Base-by-base conservation (phyloP, 2,888 invertebrate species). In the Drosophila meridiana region DNA sequence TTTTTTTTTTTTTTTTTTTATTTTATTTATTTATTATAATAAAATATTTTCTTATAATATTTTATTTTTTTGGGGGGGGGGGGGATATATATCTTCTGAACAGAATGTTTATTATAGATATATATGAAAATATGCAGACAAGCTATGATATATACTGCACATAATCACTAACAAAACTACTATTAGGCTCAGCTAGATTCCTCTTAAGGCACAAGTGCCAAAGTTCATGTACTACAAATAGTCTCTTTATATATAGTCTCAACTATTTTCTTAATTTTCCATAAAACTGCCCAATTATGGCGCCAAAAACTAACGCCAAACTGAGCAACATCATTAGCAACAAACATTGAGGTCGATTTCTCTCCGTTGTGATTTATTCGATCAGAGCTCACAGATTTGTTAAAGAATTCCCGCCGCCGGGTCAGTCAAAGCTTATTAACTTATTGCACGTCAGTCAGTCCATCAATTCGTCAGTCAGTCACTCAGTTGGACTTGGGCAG, bases 321-420 rank as follows among this genome's bases (percentile, higher is more conserved):
- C 30, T 50, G 14, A 42, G 28, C 62, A 57, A 28, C 52, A 61
- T 70, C 53, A 66, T 75, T 55, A 75, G 53, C 57, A 47, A 48
- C 57, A 48, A 47, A 8, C 42, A 75, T 69, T 74, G 28, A 48
- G 80, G 70, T 79, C 76, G 57, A 70, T 64, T 62, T 76, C 74
- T 62, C 73, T 56, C 42, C 40, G 40, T 3, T 47, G 40, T 47
- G 57, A 56, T 56, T 40, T 55, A 45, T 58, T 45, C 69, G 28
- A 36, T 26, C 69, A 42, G 36, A 70, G 42, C 58, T 38, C 11
- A 42, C 9, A 26, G n/a, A 42, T 30, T 52, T 13, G 13, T 6
- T 26, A 13, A 36, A 52, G 36, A 36, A 26, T 36, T 9, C 20
- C 28, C 55, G 40, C 38, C 42, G 30, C 20, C 40, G 9, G 28